phyloP scores from a whole-genome alignment of 2,888 invertebrate species.

The Saturnia pavonia region DNA sequence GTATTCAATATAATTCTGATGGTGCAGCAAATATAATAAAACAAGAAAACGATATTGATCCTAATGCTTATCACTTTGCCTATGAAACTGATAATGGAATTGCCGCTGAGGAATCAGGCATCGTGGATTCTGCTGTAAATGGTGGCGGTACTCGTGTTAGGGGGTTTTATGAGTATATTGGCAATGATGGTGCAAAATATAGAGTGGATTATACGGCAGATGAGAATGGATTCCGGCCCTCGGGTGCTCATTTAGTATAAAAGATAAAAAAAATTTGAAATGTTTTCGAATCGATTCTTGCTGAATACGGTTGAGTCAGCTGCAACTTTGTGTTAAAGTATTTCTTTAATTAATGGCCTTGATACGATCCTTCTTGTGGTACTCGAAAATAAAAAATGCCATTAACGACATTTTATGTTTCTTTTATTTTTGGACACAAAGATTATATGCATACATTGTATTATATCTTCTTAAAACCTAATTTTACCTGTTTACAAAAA shows the following conservation, averaged over 20 bases:
- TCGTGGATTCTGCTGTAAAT: constrained; percentile 74
- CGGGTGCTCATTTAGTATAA: constrained; percentile 77
- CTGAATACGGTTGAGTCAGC: neutral
- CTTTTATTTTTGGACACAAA: neutral
- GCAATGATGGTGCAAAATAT: constrained; percentile 82
- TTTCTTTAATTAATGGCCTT: neutral
- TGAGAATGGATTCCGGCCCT: constrained; percentile 81
- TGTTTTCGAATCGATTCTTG: constrained; percentile 11
- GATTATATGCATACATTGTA: constrained; percentile 5
- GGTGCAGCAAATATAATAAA: constrained; percentile 79
- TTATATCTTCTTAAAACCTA: neutral
- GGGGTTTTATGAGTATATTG: constrained; percentile 86
- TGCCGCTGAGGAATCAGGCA: constrained; percentile 83
- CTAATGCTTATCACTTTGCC: constrained; percentile 82
- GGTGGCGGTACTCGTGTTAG: constrained; percentile 83
- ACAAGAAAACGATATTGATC: constrained; percentile 72
- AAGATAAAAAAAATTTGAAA: constrained; percentile 25
- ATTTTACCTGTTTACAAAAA: constrained; percentile 1
- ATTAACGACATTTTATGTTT: neutral
- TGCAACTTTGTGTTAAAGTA: neutral
- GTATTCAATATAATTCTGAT: constrained; percentile 59
- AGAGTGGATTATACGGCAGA: constrained; percentile 83
- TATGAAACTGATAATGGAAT: constrained; percentile 86
- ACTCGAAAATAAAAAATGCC: neutral
- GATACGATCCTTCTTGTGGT: neutral